These are phyloP conservation scores for Agapornis roseicollis DNA, from an alignment of 2,113 vertebrate species.

Conservation along the genomic window DNA sequence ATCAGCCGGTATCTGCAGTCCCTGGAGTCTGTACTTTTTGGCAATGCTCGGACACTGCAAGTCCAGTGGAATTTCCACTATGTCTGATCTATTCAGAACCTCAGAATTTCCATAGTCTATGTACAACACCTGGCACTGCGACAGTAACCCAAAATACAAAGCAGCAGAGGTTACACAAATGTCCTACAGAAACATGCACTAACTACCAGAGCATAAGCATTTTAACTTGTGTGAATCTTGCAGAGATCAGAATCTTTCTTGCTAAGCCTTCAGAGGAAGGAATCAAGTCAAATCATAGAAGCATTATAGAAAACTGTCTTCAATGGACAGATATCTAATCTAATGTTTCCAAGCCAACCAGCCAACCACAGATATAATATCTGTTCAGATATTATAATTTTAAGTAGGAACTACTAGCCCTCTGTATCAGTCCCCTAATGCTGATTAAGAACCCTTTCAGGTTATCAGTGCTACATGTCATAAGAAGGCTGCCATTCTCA, in stretches of 20 bases:
- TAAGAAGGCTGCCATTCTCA: background rate
- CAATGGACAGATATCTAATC: background rate
- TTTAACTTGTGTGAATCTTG: background rate
- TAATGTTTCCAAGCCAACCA: background rate
- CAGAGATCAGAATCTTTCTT: background rate
- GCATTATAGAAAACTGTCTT: background rate
- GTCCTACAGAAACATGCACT: background rate
- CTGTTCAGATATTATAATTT: background rate
- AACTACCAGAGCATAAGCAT: background rate
- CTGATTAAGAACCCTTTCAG: background rate
- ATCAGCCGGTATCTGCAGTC: slow-evolving; percentile 64
- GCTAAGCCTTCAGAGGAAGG: background rate
- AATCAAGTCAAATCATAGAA: background rate
- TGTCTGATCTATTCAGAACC: slow-evolving; percentile 69
- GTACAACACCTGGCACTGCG: slow-evolving; percentile 76
- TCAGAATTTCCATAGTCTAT: slow-evolving; percentile 82
- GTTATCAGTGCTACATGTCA: background rate
- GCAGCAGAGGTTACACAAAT: background rate
- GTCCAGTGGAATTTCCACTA: slow-evolving; percentile 76
- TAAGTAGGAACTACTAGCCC: background rate
- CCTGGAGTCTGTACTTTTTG: slow-evolving; percentile 78
- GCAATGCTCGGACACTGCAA: slow-evolving; percentile 68
- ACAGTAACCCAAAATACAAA: background rate
- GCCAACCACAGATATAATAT: no score
- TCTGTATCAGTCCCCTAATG: background rate